Base-by-base conservation (phyloP, 2,113 vertebrate species). In the Pholis gunnellus region DNA sequence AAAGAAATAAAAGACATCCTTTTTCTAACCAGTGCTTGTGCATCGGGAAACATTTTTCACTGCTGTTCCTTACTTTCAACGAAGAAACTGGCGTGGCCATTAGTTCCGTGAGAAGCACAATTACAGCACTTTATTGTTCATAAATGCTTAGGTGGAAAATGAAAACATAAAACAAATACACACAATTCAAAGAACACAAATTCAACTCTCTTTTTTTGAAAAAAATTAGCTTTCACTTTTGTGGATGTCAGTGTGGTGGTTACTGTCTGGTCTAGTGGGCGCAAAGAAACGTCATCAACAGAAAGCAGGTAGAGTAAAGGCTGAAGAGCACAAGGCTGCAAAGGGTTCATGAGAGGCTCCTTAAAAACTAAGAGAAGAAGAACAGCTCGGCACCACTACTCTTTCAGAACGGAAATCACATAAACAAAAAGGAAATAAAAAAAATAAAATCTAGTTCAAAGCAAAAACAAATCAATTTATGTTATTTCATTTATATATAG, bases 101-200 rank as follows among this genome's bases (percentile, higher is more conserved):
- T 5, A 60, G 74, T 81, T 91, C 83, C 94, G 95, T 96, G 96
- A 97, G 96, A 97, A 98, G 96, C 97, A 99, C 97, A 97, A 96
- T 97, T 80, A 98, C 97, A 98, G 96, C 96, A 98, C 97, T 98
- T 99, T 99, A 99, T 99, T 96, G 78, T 94, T 98, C 96, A 97
- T 96, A 95, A 95, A 97, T 97, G 97, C 95, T 96, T 96, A 96
- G 96, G 97, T 97, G 96, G 96, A 91, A 95, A 95, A 93, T 96
- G 94, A 96, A 91, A 97, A 96, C 86, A 86, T 90, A 92, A 90
- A 93, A 91, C 83, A 90, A 91, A 90, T 90, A 90, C 77, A 91
- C 96, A 97, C 94, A 96, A 97, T 97, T 96, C 71, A 96, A 95
- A 97, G 94, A 96, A 96, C 96, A 98, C 96, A 97, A 96, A 96